Conservation (phyloP, 2,113 vertebrate genomes). For the Opisthocomus hoazin region DNA sequence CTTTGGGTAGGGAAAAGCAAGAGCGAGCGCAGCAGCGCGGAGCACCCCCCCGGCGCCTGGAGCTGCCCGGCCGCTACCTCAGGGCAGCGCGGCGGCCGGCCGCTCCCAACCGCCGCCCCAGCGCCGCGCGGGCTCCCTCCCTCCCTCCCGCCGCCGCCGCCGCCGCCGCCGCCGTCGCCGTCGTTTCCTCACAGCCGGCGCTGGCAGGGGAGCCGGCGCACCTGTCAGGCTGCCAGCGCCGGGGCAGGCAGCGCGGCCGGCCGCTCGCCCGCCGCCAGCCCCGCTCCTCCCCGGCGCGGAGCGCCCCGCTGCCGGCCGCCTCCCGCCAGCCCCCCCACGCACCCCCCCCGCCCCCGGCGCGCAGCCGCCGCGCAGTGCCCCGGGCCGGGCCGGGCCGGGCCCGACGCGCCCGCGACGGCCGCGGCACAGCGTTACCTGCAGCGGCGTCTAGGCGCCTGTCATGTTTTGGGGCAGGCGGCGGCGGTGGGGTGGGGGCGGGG, state of each 20-base stretch:
- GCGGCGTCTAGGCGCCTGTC: slow-evolving; percentile 6
- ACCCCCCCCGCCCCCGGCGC: too few relatives aligned
- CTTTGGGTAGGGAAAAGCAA: background rate
- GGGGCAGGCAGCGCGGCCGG: slow-evolving; percentile 16
- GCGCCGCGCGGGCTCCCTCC: background rate
- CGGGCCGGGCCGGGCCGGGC: background rate
- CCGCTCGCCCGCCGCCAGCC: background rate
- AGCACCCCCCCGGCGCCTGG: too few relatives aligned
- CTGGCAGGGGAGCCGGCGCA: slow-evolving; percentile 31
- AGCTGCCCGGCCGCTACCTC: background rate
- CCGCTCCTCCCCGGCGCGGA: background rate
- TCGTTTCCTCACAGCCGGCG: background rate
- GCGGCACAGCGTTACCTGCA: slow-evolving; percentile 54
- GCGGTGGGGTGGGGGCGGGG: slow-evolving; percentile 51
- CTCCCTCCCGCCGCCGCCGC: background rate
- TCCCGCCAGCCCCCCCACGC: background rate
- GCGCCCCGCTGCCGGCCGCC: background rate
- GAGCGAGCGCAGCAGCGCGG: too few relatives aligned
- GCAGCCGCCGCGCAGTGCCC: background rate
- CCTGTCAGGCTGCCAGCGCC: slow-evolving; percentile 51
- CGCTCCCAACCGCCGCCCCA: background rate
- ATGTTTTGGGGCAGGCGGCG: background rate
- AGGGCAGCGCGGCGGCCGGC: background rate
- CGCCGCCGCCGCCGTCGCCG: background rate
- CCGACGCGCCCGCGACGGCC: slow-evolving; percentile 60